These are phyloP conservation scores for cat (Felis catus) DNA, from an alignment of 2,113 vertebrate species.

Conservation along the genomic window DNA sequence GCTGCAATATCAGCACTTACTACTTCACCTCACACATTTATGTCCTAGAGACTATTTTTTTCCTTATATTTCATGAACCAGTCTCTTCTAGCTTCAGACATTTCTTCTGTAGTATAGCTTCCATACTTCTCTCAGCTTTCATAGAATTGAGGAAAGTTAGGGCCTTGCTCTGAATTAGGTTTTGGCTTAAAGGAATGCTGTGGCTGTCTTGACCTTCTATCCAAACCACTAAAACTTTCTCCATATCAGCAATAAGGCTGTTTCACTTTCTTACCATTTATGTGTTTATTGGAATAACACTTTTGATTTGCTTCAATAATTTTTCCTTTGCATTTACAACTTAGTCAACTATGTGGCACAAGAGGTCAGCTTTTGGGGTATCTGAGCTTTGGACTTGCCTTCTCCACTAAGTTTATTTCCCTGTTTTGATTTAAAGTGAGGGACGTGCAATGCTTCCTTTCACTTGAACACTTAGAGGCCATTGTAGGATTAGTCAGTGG, in stretches of 20 bases:
- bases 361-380: background rate
- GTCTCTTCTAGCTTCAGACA: background rate
- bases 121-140: background rate
- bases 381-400: background rate
- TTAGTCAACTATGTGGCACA: background rate
- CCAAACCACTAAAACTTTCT: background rate
- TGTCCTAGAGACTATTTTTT: background rate
- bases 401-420: background rate
- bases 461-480: background rate
- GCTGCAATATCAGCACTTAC: background rate
- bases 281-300: background rate
- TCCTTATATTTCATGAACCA: background rate
- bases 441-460: background rate
- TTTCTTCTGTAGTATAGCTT: background rate
- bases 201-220: background rate
- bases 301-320: background rate
- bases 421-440: background rate
- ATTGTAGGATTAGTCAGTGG: background rate
- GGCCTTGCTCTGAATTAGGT: background rate
- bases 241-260: background rate
- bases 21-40: background rate
- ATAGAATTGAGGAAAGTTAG: background rate
- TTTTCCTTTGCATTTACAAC: background rate
- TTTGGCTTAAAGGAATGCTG: background rate
- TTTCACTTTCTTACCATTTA: background rate